phyloP scores from a whole-genome alignment of 2,888 invertebrate species.

The Drosophila monieri region DNA sequence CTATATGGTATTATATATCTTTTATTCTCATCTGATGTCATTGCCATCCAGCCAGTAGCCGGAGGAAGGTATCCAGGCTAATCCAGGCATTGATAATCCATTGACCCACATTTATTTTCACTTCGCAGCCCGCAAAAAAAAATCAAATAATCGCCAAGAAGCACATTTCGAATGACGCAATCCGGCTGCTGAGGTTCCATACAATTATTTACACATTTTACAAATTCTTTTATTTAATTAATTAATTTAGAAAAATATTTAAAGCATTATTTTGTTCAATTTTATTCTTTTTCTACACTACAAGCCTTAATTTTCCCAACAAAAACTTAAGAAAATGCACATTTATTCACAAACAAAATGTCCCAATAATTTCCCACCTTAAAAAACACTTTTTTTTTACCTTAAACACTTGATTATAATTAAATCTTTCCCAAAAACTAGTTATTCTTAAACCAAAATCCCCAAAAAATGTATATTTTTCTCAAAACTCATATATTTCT shows the following conservation, averaged over 20 bases:
- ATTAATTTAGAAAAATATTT: too few relatives aligned
- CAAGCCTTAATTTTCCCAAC: too few relatives aligned
- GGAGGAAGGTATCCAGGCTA: constrained; percentile 1
- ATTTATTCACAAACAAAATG: too few relatives aligned
- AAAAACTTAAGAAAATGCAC: too few relatives aligned
- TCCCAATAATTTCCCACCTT: too few relatives aligned
- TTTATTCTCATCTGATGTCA: neutral
- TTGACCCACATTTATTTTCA: constrained; percentile 42
- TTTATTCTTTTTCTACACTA: too few relatives aligned
- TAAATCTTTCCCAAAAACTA: too few relatives aligned
- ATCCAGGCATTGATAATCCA: constrained; percentile 37
- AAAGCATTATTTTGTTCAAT: too few relatives aligned
- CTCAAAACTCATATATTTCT: neutral
- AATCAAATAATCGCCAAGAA: constrained; percentile 11
- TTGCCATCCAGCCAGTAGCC: too few relatives aligned
- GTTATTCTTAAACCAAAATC: neutral
- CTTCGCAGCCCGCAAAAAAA: constrained; percentile 46
- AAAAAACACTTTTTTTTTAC: too few relatives aligned
- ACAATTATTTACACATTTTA: neutral
- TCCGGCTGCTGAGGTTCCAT: constrained; percentile 23
- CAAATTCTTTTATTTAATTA: too few relatives aligned
- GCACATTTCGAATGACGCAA: constrained; percentile 55
- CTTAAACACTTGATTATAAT: too few relatives aligned
- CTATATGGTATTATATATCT: neutral
- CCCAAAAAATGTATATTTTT: neutral